Conservation (phyloP, 1,140 invertebrate species). For the Platyscapa corneri region DNA sequence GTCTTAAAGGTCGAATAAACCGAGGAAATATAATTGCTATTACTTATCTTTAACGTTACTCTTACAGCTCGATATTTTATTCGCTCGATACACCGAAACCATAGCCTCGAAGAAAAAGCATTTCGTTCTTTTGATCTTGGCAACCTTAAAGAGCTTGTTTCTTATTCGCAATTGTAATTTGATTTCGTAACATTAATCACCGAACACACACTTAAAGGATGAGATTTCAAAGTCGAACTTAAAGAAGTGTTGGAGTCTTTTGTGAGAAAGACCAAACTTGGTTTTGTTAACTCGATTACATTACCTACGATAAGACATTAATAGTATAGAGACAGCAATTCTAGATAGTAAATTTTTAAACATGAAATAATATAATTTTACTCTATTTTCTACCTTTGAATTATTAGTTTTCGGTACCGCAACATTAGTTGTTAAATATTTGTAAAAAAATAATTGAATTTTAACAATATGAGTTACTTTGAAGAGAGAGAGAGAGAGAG, state of each 20-base stretch:
- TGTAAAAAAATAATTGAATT: neutral
- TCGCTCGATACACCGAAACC: neutral
- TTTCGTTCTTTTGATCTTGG: neutral
- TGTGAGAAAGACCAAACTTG: neutral
- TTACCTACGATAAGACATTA: constrained; percentile 19
- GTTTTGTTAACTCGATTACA: constrained; percentile 12
- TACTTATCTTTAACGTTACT: neutral
- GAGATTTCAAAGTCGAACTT: neutral
- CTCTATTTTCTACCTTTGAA: neutral
- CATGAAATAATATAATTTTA: constrained; percentile 30
- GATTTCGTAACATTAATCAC: neutral
- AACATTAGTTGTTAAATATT: neutral
- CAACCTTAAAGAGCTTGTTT: neutral
- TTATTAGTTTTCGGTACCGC: neutral
- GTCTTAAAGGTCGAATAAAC: neutral
- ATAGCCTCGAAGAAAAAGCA: neutral
- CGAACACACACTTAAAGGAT: constrained; percentile 1
- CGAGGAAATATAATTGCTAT: neutral
- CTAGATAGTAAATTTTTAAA: constrained; percentile 38
- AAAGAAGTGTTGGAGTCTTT: neutral
- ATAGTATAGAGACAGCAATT: constrained; percentile 43
- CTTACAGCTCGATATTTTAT: neutral
- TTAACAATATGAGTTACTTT: no score
- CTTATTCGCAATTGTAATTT: neutral
- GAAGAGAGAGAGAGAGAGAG: no score